Conservation (phyloP, 2,888 invertebrate species). For the Eupithecia pulchellata region DNA sequence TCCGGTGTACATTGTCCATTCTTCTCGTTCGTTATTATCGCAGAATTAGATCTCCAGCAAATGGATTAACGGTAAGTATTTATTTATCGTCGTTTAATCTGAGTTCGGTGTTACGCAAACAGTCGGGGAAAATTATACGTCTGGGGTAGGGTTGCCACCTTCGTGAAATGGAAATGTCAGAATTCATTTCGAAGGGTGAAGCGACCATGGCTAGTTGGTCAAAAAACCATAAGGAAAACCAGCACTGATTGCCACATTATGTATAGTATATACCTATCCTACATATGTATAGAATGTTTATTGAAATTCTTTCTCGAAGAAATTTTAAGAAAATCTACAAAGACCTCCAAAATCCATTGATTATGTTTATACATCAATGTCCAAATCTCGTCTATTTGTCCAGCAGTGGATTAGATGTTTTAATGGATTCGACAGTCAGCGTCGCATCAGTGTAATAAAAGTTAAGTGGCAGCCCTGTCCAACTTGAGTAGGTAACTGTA, state of each 20-base stretch:
- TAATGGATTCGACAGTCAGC: neutral
- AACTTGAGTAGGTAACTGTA: conserved; percentile 15
- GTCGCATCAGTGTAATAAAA: neutral
- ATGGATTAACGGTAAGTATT: conserved; percentile 82
- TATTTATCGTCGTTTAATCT: conserved; percentile 79
- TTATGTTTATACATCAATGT: too few relatives aligned
- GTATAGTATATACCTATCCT: too few relatives aligned
- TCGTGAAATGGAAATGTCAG: neutral
- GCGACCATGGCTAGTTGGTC: neutral
- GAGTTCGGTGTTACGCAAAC: conserved; percentile 74
- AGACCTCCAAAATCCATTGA: too few relatives aligned
- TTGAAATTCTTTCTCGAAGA: too few relatives aligned
- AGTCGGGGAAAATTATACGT: conserved; percentile 76
- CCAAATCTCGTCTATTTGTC: too few relatives aligned
- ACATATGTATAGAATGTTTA: too few relatives aligned
- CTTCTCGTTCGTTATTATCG: conserved; percentile 67
- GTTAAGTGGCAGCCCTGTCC: conserved; percentile 11
- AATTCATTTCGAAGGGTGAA: neutral
- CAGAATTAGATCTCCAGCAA: conserved; percentile 73
- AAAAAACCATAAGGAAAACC: neutral
- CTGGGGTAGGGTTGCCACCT: conserved; percentile 53
- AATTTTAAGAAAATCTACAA: too few relatives aligned
- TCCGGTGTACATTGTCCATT: conserved; percentile 57
- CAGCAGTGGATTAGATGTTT: too few relatives aligned
- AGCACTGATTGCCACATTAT: too few relatives aligned